Evolutionary conservation across 35 echinoderm and acorn worm genomes (phyloP).

Genomic region (Patiria miniata): DNA sequence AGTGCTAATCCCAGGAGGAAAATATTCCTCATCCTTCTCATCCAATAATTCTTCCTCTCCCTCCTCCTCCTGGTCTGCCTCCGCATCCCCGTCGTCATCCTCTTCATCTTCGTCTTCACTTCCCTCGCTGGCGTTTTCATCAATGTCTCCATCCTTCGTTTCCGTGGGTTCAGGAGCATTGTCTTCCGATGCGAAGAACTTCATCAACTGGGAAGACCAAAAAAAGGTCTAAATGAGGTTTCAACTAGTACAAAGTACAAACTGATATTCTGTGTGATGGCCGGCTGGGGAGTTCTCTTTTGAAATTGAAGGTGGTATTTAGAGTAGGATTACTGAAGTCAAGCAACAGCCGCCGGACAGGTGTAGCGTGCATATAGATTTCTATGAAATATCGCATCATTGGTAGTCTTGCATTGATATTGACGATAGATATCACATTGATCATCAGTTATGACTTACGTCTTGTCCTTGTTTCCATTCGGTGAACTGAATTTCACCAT

Average conservation of each 20-base stretch:
- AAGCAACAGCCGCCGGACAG: no score
- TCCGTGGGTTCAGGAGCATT: background rate
- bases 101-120: background rate
- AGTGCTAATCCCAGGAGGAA: background rate
- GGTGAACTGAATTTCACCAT: slow-evolving; percentile 79
- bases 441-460: slow-evolving; percentile 13
- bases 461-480: slow-evolving; percentile 74
- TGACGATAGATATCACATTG: no score
- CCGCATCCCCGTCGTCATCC: slow-evolving; percentile 2
- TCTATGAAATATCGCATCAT: no score
- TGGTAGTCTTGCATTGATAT: no score
- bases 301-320: background rate
- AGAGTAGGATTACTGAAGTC: background rate
- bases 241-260: background rate
- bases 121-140: slow-evolving; percentile 3
- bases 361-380: no score
- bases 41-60: background rate
- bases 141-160: background rate
- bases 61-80: slow-evolving; percentile 41
- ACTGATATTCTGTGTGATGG: background rate
- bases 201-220: background rate
- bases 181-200: slow-evolving; percentile 18
- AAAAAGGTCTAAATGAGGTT: background rate
- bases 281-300: background rate
- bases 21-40: background rate